Conservation (phyloP, 2,797 vertebrate species). For the Tympanoctomys barrerae region DNA sequence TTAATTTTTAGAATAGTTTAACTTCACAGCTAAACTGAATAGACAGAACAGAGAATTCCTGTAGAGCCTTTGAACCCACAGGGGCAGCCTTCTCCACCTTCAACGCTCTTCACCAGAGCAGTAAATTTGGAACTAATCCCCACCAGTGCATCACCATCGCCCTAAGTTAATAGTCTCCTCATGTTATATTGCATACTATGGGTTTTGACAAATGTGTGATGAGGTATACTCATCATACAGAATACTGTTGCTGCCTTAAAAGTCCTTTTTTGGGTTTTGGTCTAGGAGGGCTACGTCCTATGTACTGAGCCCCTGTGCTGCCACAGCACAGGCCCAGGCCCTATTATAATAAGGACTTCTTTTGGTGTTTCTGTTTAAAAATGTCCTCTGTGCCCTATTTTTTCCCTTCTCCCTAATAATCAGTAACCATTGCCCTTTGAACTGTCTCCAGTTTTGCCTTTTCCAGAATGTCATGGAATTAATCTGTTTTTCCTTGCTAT, state of each 20-base stretch:
- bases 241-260: not conserved
- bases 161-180: not conserved
- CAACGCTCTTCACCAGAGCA: not conserved
- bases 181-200: not conserved
- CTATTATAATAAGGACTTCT: not conserved
- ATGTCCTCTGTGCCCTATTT: not conserved
- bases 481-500: not conserved
- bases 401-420: not conserved
- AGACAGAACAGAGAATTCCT: not conserved
- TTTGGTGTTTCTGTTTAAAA: not conserved
- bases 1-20: not conserved
- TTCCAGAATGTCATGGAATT: not conserved
- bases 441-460: not conserved
- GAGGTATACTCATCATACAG: not conserved
- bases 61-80: rapidly evolving
- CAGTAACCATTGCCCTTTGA: not conserved
- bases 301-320: not conserved
- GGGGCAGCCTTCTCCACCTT: no score
- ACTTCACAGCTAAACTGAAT: not conserved
- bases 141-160: not conserved
- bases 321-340: not conserved
- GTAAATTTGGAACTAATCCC: not conserved
- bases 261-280: not conserved
- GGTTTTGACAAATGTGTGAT: not conserved
- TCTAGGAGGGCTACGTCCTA: not conserved